Base-by-base conservation (phyloP, 2,113 vertebrate genomes). In the Pluvialis apricaria region DNA sequence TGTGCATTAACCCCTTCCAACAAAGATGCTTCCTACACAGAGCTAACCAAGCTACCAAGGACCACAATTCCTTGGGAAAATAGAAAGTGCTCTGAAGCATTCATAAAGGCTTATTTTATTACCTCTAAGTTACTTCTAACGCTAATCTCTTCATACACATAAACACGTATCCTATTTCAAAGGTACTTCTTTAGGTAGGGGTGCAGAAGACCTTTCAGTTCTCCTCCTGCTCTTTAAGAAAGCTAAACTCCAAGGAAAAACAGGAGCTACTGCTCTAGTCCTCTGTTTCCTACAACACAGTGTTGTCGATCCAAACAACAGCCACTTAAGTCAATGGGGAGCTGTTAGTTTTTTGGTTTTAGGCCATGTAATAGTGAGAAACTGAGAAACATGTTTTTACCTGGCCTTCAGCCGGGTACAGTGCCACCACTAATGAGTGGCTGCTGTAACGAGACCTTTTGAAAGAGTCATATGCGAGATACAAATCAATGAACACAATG, bases 361-460 rank as follows among this genome's bases (percentile, higher is more conserved):
- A 94, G 69, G 51, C 42, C 92, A 58, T 14, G 17, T 54, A 88
- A 73, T 54, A 86, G 79, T 6, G 15, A 95, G 81, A 95, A 96
- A 94, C 18, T 73, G 71, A 88, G 95, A 94, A 96, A 96, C 18
- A 25, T 36, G 84, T 91, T 95, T 96, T 82, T 13, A 89, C 34
- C 38, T 86, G 93, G 92, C 76, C 82, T 87, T 91, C 38, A 72
- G 73, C 73, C 72, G 93, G 45, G 44, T 26, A 89, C 86, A 69
- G 26, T 79, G 77, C 49, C 88, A 94, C 86, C 72, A 66, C 45
- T 89, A 82, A 89, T 62, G 69, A 94, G 55, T 16, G 54, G 83
- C 86, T 97, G 81, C 92, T 69, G 3, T 29, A 94, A 89, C 0
- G 3, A 94, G 86, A 91, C 31, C 73, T 94, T 95, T 69, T 49